These are phyloP conservation scores for Anabacerthia variegaticeps DNA, from an alignment of 2,797 vertebrate genomes.

Conservation along the genomic window DNA sequence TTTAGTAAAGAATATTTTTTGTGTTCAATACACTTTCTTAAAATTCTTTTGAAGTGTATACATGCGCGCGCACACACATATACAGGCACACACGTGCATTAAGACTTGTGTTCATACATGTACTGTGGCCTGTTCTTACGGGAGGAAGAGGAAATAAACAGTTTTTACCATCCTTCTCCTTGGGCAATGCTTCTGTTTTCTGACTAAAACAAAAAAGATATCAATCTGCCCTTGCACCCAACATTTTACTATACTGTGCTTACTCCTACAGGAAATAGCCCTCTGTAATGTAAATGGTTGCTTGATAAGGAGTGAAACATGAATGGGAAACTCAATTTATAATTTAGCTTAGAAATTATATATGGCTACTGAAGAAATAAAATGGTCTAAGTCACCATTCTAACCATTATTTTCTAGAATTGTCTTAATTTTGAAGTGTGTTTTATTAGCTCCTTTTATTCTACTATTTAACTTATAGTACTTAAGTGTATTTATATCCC, in stretches of 20 bases:
- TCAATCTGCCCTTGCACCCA: neutral
- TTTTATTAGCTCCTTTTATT: neutral
- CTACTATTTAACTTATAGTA: neutral
- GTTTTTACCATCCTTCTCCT: neutral
- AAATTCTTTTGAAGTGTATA: neutral
- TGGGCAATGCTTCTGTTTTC: neutral
- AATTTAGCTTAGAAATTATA: neutral
- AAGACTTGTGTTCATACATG: neutral
- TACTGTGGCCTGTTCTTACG: neutral
- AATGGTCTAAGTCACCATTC: neutral
- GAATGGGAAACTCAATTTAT: neutral
- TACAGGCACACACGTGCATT: fast-evolving
- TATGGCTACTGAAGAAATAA: neutral
- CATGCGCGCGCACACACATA: no score
- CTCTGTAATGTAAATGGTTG: neutral
- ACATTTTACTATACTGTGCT: neutral
- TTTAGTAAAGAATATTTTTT: neutral
- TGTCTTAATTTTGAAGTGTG: neutral
- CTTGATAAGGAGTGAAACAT: neutral
- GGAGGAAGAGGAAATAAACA: neutral
- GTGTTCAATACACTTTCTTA: neutral
- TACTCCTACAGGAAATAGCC: neutral
- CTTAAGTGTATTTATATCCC: neutral
- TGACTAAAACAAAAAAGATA: neutral
- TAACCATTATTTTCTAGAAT: neutral